These are phyloP conservation scores for Todiramphus chloris DNA, from an alignment of 2,113 vertebrate genomes.

Conservation along the genomic window DNA sequence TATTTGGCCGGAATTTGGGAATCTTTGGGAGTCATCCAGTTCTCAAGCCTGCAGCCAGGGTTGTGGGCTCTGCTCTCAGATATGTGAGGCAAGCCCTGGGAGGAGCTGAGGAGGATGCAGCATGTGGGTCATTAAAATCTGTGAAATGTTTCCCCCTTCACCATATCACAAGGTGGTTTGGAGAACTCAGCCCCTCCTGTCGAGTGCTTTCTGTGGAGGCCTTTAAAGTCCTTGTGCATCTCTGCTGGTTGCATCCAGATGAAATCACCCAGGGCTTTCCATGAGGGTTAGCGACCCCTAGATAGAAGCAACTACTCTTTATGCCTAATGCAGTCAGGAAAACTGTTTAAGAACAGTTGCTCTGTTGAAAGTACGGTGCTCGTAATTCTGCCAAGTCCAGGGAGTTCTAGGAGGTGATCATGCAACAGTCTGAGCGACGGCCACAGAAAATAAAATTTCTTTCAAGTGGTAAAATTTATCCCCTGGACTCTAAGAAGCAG, in stretches of 20 bases:
- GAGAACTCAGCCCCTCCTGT: background rate
- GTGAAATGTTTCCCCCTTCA: background rate
- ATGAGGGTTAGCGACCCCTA: background rate
- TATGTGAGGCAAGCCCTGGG: background rate
- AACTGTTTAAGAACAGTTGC: background rate
- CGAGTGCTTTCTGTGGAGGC: background rate
- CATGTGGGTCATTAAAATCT: background rate
- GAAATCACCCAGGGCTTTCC: background rate
- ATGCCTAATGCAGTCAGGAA: background rate
- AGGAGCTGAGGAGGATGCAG: background rate
- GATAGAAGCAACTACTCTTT: background rate
- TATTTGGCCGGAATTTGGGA: background rate
- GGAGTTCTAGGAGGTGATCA: background rate
- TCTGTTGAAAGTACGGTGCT: background rate
- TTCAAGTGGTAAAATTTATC: background rate
- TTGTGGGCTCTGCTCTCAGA: background rate
- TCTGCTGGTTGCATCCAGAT: background rate
- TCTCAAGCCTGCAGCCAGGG: background rate
- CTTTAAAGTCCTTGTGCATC: background rate
- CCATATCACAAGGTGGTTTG: fast-evolving
- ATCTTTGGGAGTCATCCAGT: background rate
- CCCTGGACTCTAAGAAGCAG: background rate
- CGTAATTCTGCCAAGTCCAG: background rate
- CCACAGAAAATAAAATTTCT: background rate
- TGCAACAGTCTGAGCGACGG: background rate